Base-by-base conservation (phyloP, 2,113 vertebrate genomes). In the Diadophis punctatus region DNA sequence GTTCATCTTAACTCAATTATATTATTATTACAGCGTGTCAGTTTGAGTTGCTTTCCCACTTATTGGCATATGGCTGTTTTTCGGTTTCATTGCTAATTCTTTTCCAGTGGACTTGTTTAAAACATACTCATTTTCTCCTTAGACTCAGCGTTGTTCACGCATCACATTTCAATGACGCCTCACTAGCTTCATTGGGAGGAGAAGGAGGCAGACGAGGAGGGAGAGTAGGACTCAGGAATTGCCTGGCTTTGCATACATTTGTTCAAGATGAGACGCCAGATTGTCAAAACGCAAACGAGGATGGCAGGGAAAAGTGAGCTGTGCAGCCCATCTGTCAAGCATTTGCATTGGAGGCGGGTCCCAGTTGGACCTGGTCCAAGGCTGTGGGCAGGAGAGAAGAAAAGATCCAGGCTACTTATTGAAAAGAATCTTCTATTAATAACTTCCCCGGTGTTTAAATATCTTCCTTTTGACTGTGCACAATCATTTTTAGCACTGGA, bases 41-140 rank as follows among this genome's bases (percentile, higher is more conserved):
- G 95, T 98, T 97, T 95, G 95, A 97, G 96, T 92, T 86, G 93
- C 95, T 97, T 96, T 96, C 96, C 94, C 95, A 93, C 92, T 95
- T 96, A 94, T 93, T 97, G 97, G 97, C 97, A 97, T 97, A 97
- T 97, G 97, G 96, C 95, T 96, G 94, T 60, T 95, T 97, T 97
- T 97, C 95, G 94, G 96, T 96, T 96, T 96, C 95, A 90, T 96
- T 96, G 96, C 96, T 98, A 97, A 97, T 97, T 98, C 96, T 96
- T 96, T 98, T 97, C 97, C 96, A 96, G 95, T 96, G 97, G 96
- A 97, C 96, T 97, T 98, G 94, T 96, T 97, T 96, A 97, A 97
- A 97, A 96, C 91, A 80, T 95, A 95, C 95, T 97, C 94, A 95
- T 97, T 97, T 97, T 97, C 96, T 96, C 95, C 94, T 96, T 96